Percentiles rank a stretch among this genome's conserved stretches.
These are phyloP conservation scores for Heterohyrax brucei DNA, from an alignment of 2,797 vertebrate species.

Conservation along the genomic window DNA sequence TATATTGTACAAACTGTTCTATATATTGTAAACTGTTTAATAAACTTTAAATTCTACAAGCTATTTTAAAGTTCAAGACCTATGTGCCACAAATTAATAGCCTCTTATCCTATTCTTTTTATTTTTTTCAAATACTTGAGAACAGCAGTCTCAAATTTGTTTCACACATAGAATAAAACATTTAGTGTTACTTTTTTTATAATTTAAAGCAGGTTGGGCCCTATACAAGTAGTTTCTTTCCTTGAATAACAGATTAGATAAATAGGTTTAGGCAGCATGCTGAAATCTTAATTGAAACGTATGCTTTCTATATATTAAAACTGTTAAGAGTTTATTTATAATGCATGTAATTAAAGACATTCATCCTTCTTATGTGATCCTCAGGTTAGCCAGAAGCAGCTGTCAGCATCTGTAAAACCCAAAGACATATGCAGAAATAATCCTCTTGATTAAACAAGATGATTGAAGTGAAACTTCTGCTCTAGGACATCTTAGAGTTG, in stretches of 20 bases:
- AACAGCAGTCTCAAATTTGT: background rate
- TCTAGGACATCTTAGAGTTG: background rate
- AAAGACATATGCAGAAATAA: background rate
- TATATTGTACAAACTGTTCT: background rate
- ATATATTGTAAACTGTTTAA: background rate
- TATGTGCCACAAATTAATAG: background rate
- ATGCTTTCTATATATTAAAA: rapidly evolving
- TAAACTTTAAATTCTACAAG: constrained; percentile 16
- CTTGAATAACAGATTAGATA: background rate
- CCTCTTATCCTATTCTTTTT: background rate
- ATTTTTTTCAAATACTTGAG: constrained; percentile 28
- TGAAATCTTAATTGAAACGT: background rate
- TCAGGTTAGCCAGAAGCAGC: background rate
- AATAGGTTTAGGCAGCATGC: background rate
- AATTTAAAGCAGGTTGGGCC: constrained; percentile 50
- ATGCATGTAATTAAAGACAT: background rate
- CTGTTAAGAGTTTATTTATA: background rate
- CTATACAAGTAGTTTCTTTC: background rate
- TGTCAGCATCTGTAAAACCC: background rate
- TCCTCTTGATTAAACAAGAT: constrained; percentile 23
- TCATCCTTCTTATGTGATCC: background rate
- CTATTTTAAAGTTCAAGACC: background rate
- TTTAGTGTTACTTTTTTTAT: background rate
- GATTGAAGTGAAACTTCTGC: constrained; percentile 58
- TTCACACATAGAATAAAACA: background rate